Evolutionary conservation across 2,888 invertebrate species (phyloP).

Genomic region (Trissolcus japonicus): DNA sequence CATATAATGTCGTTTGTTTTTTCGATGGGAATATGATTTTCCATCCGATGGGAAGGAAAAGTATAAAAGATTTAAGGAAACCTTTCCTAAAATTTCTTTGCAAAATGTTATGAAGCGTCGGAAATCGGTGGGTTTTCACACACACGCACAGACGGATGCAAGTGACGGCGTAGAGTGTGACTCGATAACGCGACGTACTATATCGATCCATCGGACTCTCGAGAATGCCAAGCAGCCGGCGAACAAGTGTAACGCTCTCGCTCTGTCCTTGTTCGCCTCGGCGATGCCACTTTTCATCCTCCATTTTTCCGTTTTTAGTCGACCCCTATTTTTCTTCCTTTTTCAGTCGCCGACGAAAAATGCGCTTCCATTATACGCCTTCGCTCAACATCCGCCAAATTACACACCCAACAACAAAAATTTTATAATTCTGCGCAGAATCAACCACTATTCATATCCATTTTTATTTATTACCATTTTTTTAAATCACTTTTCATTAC

Average conservation of each 20-base stretch:
- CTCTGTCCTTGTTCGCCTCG: slow-evolving; percentile 17
- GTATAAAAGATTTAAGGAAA: slow-evolving; percentile 5
- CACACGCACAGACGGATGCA: slow-evolving; percentile 43
- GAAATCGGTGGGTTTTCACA: slow-evolving; percentile 35
- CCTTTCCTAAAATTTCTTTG: slow-evolving; percentile 31
- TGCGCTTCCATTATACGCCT: background rate
- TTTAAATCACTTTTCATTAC: too few relatives aligned
- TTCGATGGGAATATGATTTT: too few relatives aligned
- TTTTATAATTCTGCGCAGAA: slow-evolving; percentile 3
- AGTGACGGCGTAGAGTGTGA: slow-evolving; percentile 52
- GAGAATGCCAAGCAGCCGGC: slow-evolving; percentile 52
- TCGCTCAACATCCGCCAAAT: slow-evolving; percentile 9
- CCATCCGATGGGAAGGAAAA: too few relatives aligned
- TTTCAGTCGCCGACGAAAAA: slow-evolving; percentile 3
- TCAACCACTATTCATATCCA: too few relatives aligned
- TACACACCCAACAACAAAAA: background rate
- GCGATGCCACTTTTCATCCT: slow-evolving; percentile 48
- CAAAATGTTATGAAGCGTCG: slow-evolving; percentile 36
- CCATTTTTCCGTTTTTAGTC: slow-evolving; percentile 41
- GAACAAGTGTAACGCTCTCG: slow-evolving; percentile 14
- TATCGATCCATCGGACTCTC: slow-evolving; percentile 56
- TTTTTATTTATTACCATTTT: too few relatives aligned
- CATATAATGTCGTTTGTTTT: background rate
- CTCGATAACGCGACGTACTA: slow-evolving; percentile 56
- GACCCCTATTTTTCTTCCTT: slow-evolving; percentile 15